A percentile compares a stretch with the other conserved stretches of the same genome.
phyloP scores from a whole-genome alignment of 2,797 vertebrate species.

The Limnodromus scolopaceus region DNA sequence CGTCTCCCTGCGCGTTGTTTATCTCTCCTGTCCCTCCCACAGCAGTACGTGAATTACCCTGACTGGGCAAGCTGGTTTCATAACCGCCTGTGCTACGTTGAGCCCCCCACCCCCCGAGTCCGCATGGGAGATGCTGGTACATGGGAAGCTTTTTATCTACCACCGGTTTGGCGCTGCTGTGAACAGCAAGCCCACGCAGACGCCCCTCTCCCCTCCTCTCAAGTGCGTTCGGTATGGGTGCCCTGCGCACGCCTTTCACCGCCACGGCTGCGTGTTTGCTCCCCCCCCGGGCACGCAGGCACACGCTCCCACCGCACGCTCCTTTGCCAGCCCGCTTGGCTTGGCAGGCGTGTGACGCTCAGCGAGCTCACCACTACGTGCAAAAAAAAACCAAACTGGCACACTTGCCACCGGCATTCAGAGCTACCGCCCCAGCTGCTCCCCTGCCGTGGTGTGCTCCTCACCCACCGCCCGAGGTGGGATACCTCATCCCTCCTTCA shows the following conservation, averaged over 20 bases:
- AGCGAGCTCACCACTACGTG: fast-evolving
- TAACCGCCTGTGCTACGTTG: not conserved
- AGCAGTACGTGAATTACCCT: not conserved
- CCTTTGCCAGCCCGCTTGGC: not conserved
- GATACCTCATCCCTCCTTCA: not conserved
- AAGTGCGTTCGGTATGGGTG: fast-evolving
- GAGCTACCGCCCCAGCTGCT: not conserved
- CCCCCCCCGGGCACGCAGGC: fast-evolving
- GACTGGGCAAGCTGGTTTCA: slow-evolving; percentile 50
- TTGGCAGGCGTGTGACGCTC: fast-evolving
- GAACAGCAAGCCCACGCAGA: not conserved
- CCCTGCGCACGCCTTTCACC: not conserved
- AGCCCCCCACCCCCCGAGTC: not conserved
- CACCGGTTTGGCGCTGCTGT: not conserved
- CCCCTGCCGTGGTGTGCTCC: not conserved
- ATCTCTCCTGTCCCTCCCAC: slow-evolving; percentile 34
- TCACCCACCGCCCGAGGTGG: not conserved
- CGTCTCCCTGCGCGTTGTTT: slow-evolving; percentile 2
- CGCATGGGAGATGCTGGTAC: not conserved
- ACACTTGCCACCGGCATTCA: fast-evolving
- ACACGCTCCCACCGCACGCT: not conserved
- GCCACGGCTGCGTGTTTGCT: fast-evolving
- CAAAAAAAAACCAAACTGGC: not conserved
- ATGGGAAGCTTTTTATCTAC: not conserved
- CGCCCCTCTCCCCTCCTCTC: not conserved